Percentiles rank a stretch among this genome's conserved stretches.
These are phyloP conservation scores for Chloroceryle amazona DNA, from an alignment of 2,797 vertebrate species.

Conservation along the genomic window DNA sequence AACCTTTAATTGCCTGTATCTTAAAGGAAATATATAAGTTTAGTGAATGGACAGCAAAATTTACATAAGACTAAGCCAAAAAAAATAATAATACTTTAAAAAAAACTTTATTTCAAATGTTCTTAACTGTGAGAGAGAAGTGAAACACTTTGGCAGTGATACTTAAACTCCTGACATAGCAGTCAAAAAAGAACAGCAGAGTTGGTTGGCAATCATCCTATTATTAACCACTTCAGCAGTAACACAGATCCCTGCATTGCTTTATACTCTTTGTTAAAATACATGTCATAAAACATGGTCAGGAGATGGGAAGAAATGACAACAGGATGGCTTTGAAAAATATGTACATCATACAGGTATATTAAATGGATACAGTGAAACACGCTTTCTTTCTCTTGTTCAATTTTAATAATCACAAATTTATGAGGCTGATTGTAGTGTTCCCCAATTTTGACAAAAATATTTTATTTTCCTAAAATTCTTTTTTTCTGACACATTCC, in stretches of 20 bases:
- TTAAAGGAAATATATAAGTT: not conserved
- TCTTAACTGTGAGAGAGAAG: not conserved
- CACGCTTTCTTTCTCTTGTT: not conserved
- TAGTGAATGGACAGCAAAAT: not conserved
- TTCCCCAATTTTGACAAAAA: not conserved
- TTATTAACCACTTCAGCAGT: constrained; percentile 4
- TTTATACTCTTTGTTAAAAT: constrained; percentile 3
- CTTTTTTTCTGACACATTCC: not conserved
- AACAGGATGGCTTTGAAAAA: constrained; percentile 33
- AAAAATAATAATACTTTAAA: not conserved
- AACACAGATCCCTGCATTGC: not conserved
- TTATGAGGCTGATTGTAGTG: not conserved
- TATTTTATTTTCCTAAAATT: not conserved
- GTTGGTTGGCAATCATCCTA: not conserved
- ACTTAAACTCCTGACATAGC: not conserved
- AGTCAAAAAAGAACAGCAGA: not conserved
- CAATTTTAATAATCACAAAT: constrained; percentile 6
- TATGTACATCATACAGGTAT: constrained; percentile 1
- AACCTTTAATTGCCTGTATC: constrained; percentile 1
- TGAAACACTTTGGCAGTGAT: not conserved
- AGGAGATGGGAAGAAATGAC: constrained; percentile 22
- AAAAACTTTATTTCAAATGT: not conserved
- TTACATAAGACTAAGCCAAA: not conserved
- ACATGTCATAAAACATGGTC: not conserved
- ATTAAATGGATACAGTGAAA: constrained; percentile 18